Percentiles rank a stretch among this genome's conserved stretches.
Evolutionary conservation across 2,797 vertebrate species (phyloP).

Genomic region (Chelidonichthys spinosus): DNA sequence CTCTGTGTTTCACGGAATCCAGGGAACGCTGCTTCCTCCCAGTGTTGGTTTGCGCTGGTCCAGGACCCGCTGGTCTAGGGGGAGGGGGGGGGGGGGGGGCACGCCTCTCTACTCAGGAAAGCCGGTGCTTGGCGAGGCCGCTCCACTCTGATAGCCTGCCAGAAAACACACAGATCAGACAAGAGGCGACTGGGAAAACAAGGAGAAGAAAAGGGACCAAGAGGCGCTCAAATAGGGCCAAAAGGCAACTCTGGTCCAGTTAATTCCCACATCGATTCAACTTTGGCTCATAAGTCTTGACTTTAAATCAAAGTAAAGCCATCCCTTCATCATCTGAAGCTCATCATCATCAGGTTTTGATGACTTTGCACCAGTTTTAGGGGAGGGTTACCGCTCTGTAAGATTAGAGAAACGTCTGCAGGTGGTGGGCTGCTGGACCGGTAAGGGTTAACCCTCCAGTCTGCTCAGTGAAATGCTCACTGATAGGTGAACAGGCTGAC

Average conservation of each 20-base stretch:
- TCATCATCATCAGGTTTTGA: constrained; percentile 10
- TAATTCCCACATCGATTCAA: constrained; percentile 47
- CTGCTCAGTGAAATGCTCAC: constrained; percentile 42
- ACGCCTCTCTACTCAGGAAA: constrained; percentile 79
- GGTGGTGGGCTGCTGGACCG: constrained; percentile 40
- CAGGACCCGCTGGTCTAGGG: constrained; percentile 60
- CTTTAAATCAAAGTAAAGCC: not conserved
- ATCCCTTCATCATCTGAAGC: not conserved
- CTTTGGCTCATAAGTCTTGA: constrained; percentile 19
- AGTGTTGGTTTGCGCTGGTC: constrained; percentile 59
- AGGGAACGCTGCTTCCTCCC: constrained; percentile 70
- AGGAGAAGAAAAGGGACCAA: constrained; percentile 44
- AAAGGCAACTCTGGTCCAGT: constrained; percentile 30
- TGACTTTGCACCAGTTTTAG: not conserved
- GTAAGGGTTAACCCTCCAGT: constrained; percentile 71
- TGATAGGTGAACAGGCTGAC: constrained; percentile 56
- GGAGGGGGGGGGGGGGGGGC: constrained; percentile 4
- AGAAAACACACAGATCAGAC: constrained; percentile 79
- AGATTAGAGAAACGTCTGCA: constrained; percentile 5
- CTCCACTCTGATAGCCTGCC: constrained; percentile 74
- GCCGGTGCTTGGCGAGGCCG: constrained; percentile 68
- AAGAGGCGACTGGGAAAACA: constrained; percentile 44
- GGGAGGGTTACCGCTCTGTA: constrained; percentile 9
- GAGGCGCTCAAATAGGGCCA: constrained; percentile 39
- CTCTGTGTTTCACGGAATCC: constrained; percentile 70